Evolutionary conservation across 2,113 vertebrate species (phyloP), one percentile per base, ranked within the genome.

Genomic region (Blennius ocellaris): DNA sequence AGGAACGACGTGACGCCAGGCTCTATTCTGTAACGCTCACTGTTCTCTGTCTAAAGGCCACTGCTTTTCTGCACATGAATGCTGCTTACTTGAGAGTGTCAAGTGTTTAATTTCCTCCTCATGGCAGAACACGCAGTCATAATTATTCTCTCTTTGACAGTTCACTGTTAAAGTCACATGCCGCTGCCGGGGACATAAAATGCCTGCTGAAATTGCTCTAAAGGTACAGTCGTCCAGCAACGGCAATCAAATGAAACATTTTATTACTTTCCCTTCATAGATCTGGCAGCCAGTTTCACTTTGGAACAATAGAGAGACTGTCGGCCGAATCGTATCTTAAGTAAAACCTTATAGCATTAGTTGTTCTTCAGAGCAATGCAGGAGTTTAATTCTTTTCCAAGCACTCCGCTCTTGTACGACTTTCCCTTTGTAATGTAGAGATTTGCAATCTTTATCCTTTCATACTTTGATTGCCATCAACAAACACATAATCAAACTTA

Each of bases 291-390:
- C 51, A 6, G 30, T 59, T 62, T 69, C 16, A 17, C 55, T 69
- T 30, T 80, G 69, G 67, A 90, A 88, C 85, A 91, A 83, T 72
- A 76, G 52, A 64, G 73, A 57, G 49, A 38, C 71, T 91, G 87
- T 90, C 73, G 44, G 64, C 75, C 62, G 30, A 84, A 69, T 60
- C 61, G 53, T 83, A 63, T 77, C 67, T 37, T 6, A 54, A 71
- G 71, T 76, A 68, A 66, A 83, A 69, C 54, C 66, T 70, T 69
- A 84, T 67, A 74, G 53, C 50, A 11, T 79, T 39, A 15, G 59
- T 67, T 65, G 45, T 12, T 56, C 15, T 67, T 41, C 16, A 59
- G 21, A 57, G 53, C 43, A 65, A 67, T 44, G 53, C 11, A n/a
- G 43, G 69, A 69, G 50, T 52, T 69, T 83, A 2, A 30, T 62